Percentiles rank a stretch among this genome's conserved stretches.
Evolutionary conservation across 2,888 invertebrate genomes (phyloP).

Genomic region (Eupithecia vulgata): DNA sequence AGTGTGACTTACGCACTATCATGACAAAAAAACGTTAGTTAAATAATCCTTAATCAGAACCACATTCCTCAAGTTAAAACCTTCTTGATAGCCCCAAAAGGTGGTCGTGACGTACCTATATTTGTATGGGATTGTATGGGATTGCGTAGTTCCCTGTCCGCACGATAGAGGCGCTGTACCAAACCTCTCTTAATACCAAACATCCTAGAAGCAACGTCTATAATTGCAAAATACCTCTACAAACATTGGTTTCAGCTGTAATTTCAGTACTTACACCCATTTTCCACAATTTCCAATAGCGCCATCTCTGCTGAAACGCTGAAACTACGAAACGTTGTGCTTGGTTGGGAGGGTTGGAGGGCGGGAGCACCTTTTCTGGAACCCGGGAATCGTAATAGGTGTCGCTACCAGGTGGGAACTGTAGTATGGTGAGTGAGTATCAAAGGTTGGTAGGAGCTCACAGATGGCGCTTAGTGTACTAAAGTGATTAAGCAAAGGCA

Average conservation of each 20-base stretch:
- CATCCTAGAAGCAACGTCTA: too few relatives aligned
- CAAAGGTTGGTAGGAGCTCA: constrained; percentile 38
- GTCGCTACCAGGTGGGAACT: constrained; percentile 51
- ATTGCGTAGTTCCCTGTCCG: too few relatives aligned
- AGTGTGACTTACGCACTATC: too few relatives aligned
- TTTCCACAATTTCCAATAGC: constrained; percentile 31
- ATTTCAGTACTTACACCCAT: neutral
- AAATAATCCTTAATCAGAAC: too few relatives aligned
- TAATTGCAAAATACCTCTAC: too few relatives aligned
- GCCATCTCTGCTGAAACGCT: constrained; percentile 52
- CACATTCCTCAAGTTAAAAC: too few relatives aligned
- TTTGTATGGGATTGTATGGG: too few relatives aligned
- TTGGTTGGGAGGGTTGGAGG: constrained; percentile 37
- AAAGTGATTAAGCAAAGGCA: neutral
- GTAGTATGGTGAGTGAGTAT: constrained; percentile 34
- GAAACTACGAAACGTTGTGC: constrained; percentile 27
- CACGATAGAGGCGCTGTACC: too few relatives aligned
- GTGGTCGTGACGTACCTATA: too few relatives aligned
- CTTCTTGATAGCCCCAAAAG: too few relatives aligned
- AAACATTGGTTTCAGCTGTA: neutral
- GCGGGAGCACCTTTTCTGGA: constrained; percentile 32
- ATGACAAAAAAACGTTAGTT: too few relatives aligned
- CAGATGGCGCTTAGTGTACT: constrained; percentile 54
- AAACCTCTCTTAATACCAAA: too few relatives aligned
- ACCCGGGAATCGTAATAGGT: constrained; percentile 48